Evolutionary conservation across 2,888 invertebrate species (phyloP), one percentile per base, ranked within the genome.

Genomic region (Drosophila bunnanda): DNA sequence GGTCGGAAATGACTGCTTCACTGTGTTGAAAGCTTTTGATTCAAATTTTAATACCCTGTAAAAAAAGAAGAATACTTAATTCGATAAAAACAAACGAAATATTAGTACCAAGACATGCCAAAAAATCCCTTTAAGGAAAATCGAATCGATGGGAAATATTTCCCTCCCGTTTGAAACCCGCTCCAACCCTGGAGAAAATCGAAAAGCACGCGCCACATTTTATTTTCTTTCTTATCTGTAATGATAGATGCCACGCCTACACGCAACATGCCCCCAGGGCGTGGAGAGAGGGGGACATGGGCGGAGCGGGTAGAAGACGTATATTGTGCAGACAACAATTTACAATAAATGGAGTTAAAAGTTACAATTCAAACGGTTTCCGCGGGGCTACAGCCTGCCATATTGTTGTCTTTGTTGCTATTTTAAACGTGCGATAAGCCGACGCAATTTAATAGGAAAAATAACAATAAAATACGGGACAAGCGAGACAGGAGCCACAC

Each of bases 291-390:
- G 15, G 34, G 34, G 50, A 15, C 13, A n/a, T 15, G 20, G 20
- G 9, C 5, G 28, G 38, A 32, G 22, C 12, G 46, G 46, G 22
- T 15, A 4, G 13, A 30, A 17, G 50, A 34, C 50, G 48, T 50
- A 50, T 64, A 50, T 64, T 64, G 65, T 64, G 32, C 67, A 46
- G 80, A 75, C 83, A 83, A 87, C 88, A 89, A 88, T 85, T 85
- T 80, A 85, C 88, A 89, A 89, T 85, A 89, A 85, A 89, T 85
- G 85, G 88, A 85, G 85, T 89, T 85, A 89, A 89, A 89, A 88
- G 88, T 89, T 87, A 82, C 82, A 85, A 89, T 85, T 88, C 89
- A 82, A 85, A 84, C 52, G 73, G 36, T 61, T 64, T 53, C 55
- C 48, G 58, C 52, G 52, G 59, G 53, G 36, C 53, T 34, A 15